A percentile compares a stretch with the other conserved stretches of the same genome.
These are phyloP conservation scores for Threskiornis aethiopicus DNA, from an alignment of 2,797 vertebrate species.

Conservation along the genomic window DNA sequence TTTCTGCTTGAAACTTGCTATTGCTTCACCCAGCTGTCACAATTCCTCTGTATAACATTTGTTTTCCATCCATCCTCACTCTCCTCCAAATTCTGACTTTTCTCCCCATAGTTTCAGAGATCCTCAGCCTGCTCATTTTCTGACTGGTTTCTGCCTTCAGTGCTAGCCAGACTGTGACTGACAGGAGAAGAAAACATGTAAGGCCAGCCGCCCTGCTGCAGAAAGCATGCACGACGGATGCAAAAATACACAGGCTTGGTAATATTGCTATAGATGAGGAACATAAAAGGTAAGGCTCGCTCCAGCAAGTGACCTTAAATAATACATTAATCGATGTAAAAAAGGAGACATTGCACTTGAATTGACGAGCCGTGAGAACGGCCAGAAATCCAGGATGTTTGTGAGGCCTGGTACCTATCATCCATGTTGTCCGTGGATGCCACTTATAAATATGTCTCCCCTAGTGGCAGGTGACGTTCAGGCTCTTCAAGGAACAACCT, in stretches of 20 bases:
- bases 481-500: not conserved
- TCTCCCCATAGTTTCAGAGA: not conserved
- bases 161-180: not conserved
- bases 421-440: no score
- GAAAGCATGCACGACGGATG: not conserved
- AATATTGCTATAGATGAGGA: not conserved
- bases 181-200: not conserved
- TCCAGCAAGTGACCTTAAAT: not conserved
- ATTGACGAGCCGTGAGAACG: not conserved
- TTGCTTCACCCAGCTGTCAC: not conserved
- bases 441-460: not conserved
- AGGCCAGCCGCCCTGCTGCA: not conserved
- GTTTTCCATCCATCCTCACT: not conserved
- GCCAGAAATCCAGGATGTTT: not conserved
- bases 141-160: not conserved
- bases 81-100: not conserved
- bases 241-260: not conserved
- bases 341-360: not conserved
- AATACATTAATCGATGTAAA: not conserved
- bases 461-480: not conserved
- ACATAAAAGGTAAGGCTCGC: accelerated
- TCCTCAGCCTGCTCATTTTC: not conserved
- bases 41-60: not conserved
- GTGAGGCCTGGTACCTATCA: not conserved
- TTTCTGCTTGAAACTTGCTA: not conserved